phyloP scores from a whole-genome alignment of 1,140 invertebrate species.

The Dreissena polymorpha region DNA sequence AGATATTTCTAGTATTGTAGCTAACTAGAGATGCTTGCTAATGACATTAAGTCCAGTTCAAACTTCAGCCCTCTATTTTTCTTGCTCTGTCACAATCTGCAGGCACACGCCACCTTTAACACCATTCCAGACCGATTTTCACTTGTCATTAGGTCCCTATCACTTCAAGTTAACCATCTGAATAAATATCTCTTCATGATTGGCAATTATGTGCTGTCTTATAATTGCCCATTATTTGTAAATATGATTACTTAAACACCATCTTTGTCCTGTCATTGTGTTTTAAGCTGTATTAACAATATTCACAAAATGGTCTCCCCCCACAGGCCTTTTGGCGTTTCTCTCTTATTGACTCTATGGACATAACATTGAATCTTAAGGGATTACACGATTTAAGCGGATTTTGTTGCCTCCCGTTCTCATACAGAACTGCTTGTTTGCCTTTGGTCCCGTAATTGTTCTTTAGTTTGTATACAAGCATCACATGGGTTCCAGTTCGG shows the following conservation, averaged over 20 bases:
- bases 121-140: constrained; percentile 28
- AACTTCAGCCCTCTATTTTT: background rate
- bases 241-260: constrained; percentile 38
- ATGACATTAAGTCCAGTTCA: background rate
- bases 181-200: constrained; percentile 36
- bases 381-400: constrained; percentile 52
- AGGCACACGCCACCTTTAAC: background rate
- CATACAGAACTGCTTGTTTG: constrained; percentile 30
- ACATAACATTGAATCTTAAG: constrained; percentile 46
- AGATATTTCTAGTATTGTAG: background rate
- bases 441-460: constrained; percentile 40
- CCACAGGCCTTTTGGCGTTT: constrained; percentile 24
- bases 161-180: constrained; percentile 28
- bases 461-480: constrained; percentile 51
- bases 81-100: background rate
- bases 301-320: constrained; percentile 1
- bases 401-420: constrained; percentile 44
- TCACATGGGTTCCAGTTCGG: background rate
- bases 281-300: constrained; percentile 53
- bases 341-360: constrained; percentile 47
- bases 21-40: background rate
- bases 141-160: constrained; percentile 37
- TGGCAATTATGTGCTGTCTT: background rate
- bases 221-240: constrained; percentile 36
- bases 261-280: constrained; percentile 17